Conservation (phyloP, 2,888 invertebrate genomes). For the Ptilodon capucinus region DNA sequence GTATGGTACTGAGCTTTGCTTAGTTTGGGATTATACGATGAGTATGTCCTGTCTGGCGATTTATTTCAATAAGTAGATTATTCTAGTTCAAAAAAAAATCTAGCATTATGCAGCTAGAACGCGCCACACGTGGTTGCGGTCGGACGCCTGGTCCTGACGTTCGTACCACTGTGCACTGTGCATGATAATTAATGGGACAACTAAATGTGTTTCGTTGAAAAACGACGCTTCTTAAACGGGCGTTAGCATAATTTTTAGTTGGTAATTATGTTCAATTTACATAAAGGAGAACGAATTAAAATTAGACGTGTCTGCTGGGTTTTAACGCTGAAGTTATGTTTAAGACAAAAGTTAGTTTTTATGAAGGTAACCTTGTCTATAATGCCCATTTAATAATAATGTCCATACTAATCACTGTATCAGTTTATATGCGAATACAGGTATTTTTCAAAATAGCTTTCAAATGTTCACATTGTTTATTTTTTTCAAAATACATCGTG, state of each 20-base stretch:
- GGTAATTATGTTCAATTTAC: not conserved
- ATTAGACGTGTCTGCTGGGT: not conserved
- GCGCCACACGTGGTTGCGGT: constrained; percentile 28
- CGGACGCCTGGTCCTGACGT: constrained; percentile 3
- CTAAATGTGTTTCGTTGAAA: not conserved
- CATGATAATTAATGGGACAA: constrained; percentile 1
- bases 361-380: no score
- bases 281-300: not conserved
- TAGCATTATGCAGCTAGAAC: not conserved
- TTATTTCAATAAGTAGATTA: constrained; percentile 1
- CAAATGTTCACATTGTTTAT: no score
- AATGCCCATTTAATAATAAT: no score
- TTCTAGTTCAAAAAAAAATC: constrained; percentile 4
- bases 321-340: not conserved
- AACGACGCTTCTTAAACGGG: not conserved
- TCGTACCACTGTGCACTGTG: not conserved
- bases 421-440: no score
- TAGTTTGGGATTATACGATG: no score
- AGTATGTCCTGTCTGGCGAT: no score
- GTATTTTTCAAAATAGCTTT: no score
- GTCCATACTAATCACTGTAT: no score
- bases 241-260: not conserved
- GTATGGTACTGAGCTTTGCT: no score
- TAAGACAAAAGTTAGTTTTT: not conserved
- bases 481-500: no score